A percentile compares a stretch with the other conserved stretches of the same genome.
These are phyloP conservation scores for Zosterops pallidus DNA, from an alignment of 2,113 vertebrate species.

Conservation along the genomic window DNA sequence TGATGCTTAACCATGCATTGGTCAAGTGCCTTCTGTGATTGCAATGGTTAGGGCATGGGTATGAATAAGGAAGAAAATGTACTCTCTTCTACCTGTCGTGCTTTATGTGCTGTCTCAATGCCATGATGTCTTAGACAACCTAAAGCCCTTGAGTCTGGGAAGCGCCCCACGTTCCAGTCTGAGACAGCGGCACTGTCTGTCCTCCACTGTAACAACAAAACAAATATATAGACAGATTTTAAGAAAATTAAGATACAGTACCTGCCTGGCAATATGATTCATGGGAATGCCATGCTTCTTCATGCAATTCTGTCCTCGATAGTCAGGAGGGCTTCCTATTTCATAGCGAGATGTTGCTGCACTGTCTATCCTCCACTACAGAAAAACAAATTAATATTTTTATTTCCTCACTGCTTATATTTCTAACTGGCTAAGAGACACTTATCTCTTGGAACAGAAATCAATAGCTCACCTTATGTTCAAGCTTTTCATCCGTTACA, in stretches of 20 bases:
- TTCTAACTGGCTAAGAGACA: background rate
- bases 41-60: background rate
- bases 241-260: slow-evolving; percentile 75
- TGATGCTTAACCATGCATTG: background rate
- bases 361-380: slow-evolving; percentile 99
- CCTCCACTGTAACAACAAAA: slow-evolving; percentile 94
- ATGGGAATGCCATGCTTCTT: slow-evolving; percentile 87
- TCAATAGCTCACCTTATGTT: slow-evolving; percentile 78
- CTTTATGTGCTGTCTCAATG: slow-evolving; percentile 91
- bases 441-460: background rate
- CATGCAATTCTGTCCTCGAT: slow-evolving; percentile 94
- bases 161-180: slow-evolving; percentile 93
- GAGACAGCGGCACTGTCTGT: slow-evolving; percentile 96
- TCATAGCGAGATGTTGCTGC: slow-evolving; percentile 95
- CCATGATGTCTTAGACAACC: slow-evolving; percentile 89
- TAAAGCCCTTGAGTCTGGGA: slow-evolving; percentile 88
- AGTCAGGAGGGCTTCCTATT: slow-evolving; percentile 92
- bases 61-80: slow-evolving; percentile 42
- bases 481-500: slow-evolving; percentile 81
- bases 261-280: slow-evolving; percentile 93
- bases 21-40: background rate
- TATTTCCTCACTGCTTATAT: background rate
- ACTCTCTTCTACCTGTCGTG: slow-evolving; percentile 89
- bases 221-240: slow-evolving; percentile 71
- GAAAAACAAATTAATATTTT: slow-evolving; percentile 66